Evolutionary conservation across 2,797 vertebrate species (phyloP).

Genomic region (Cuculus canorus): DNA sequence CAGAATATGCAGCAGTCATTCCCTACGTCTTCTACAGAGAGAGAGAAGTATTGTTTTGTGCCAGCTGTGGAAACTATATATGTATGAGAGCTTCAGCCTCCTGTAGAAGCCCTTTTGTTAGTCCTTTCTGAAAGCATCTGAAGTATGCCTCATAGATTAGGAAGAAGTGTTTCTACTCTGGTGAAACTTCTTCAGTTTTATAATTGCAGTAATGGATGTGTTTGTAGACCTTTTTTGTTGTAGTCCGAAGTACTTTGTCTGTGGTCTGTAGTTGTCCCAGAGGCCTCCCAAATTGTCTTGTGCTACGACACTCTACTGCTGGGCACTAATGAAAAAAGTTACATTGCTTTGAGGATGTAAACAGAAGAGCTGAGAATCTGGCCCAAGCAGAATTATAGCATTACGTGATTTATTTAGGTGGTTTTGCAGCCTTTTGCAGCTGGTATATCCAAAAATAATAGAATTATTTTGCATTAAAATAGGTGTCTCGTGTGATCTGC

Average conservation of each 20-base stretch:
- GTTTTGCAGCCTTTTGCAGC: not conserved
- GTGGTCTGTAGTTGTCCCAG: not conserved
- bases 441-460: not conserved
- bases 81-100: not conserved
- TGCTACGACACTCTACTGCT: not conserved
- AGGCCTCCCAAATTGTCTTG: not conserved
- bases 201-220: not conserved
- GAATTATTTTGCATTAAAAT: not conserved
- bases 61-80: not conserved
- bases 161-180: not conserved
- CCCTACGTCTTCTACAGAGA: not conserved
- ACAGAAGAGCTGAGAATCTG: not conserved
- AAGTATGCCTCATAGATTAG: not conserved
- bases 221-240: not conserved
- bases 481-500: not conserved
- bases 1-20: not conserved
- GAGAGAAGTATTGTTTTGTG: not conserved
- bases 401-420: not conserved
- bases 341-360: not conserved
- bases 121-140: not conserved
- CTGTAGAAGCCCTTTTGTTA: not conserved
- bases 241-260: not conserved
- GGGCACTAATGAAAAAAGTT: not conserved
- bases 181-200: not conserved
- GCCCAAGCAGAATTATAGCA: not conserved